Percentiles rank a stretch among this genome's conserved stretches.
Conservation (phyloP, 2,888 invertebrate species). For the Euproctis similis region DNA sequence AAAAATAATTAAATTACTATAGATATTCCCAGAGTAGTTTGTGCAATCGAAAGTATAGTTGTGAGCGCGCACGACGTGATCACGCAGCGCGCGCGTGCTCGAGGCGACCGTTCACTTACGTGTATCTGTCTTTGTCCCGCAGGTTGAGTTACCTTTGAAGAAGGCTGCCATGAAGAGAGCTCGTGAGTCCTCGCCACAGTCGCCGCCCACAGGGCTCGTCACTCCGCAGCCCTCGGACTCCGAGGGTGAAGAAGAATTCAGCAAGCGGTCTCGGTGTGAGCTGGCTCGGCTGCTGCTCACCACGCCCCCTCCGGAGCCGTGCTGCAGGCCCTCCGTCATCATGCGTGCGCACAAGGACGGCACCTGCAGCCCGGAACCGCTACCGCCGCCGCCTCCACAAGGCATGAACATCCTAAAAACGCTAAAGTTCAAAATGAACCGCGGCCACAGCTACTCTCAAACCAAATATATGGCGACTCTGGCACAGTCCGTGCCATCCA, state of each 20-base stretch:
- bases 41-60: slow-evolving; percentile 58
- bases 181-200: slow-evolving; percentile 40
- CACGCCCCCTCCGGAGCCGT: slow-evolving; percentile 74
- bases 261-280: slow-evolving; percentile 66
- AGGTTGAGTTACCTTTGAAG: slow-evolving; percentile 62
- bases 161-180: slow-evolving; percentile 56
- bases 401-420: slow-evolving; percentile 80
- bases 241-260: slow-evolving; percentile 80
- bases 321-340: slow-evolving; percentile 83
- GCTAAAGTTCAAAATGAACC: slow-evolving; percentile 83
- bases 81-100: slow-evolving; percentile 61
- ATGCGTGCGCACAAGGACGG: slow-evolving; percentile 91
- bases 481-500: slow-evolving; percentile 35
- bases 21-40: slow-evolving; percentile 30
- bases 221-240: slow-evolving; percentile 93
- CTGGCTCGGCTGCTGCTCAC: slow-evolving; percentile 70
- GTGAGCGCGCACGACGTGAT: slow-evolving; percentile 43
- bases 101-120: slow-evolving; percentile 60
- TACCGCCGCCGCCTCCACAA: slow-evolving; percentile 44
- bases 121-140: slow-evolving; percentile 59
- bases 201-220: slow-evolving; percentile 62
- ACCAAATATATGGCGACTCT: slow-evolving; percentile 74
- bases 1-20: slow-evolving; percentile 5
- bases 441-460: slow-evolving; percentile 78
- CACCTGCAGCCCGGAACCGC: slow-evolving; percentile 76